phyloP scores from a whole-genome alignment of 2,113 vertebrate genomes.

The Lichenostomus cassidix region DNA sequence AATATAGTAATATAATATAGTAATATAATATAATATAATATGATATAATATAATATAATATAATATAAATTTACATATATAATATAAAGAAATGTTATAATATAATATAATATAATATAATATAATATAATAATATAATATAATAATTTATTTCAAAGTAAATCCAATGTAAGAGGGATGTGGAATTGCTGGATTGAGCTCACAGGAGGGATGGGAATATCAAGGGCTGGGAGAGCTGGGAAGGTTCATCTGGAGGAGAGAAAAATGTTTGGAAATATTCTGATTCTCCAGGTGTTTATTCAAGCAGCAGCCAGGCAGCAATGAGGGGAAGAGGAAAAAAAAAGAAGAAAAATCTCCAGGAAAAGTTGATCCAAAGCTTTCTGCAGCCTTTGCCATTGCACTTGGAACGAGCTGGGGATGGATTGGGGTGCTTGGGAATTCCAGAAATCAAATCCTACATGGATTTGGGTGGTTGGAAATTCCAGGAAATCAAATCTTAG shows the following conservation, averaged over 20 bases:
- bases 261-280: background rate
- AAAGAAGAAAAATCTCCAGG: background rate
- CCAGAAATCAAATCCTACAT: background rate
- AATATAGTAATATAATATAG: too few species aligned
- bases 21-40: too few species aligned
- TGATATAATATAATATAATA: too few species aligned
- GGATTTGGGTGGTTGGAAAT: too few species aligned
- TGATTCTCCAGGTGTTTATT: background rate
- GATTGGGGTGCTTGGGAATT: constrained; percentile 9
- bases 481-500: too few species aligned
- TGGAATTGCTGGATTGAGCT: background rate
- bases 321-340: background rate
- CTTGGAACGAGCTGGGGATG: constrained; percentile 16
- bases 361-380: background rate
- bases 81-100: too few species aligned
- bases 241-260: background rate
- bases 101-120: too few species aligned
- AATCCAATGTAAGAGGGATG: fast-evolving
- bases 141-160: background rate
- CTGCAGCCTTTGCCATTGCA: background rate
- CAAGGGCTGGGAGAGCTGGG: background rate
- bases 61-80: too few species aligned
- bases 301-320: background rate
- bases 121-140: too few species aligned
- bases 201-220: background rate